These are phyloP conservation scores for Strigops habroptila DNA, from an alignment of 2,113 vertebrate genomes.

Conservation along the genomic window DNA sequence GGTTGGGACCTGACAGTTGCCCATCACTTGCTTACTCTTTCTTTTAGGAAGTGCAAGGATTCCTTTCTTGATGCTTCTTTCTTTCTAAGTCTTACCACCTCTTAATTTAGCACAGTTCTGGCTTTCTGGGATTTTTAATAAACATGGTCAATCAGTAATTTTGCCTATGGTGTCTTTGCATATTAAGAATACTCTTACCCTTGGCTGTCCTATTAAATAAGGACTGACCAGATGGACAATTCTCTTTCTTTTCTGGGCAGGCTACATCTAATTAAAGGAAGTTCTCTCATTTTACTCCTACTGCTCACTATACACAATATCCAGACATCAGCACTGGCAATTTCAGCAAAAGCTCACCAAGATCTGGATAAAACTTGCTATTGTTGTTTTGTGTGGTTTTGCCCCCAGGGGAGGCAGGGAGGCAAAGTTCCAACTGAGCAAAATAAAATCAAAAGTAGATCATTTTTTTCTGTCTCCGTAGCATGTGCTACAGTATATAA, in stretches of 20 bases:
- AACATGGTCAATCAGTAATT: constrained; percentile 24
- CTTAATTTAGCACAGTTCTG: neutral
- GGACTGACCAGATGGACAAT: constrained; percentile 64
- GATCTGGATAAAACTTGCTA: constrained; percentile 46
- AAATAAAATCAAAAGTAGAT: constrained; percentile 60
- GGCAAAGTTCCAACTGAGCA: constrained; percentile 21
- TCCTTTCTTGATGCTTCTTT: neutral
- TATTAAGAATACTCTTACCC: neutral
- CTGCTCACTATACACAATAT: constrained; percentile 29
- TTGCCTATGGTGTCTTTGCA: neutral
- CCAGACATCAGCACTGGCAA: constrained; percentile 66
- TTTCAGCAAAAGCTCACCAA: constrained; percentile 64
- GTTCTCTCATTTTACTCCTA: constrained; percentile 36
- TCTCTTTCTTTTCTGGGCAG: constrained; percentile 39
- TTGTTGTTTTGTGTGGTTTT: neutral
- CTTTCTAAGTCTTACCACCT: neutral
- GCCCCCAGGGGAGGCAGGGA: constrained; percentile 6
- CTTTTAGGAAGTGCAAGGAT: neutral
- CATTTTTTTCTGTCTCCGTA: neutral
- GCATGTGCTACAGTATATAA: constrained; percentile 2
- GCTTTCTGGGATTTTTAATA: constrained; percentile 7
- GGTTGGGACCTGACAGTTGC: neutral
- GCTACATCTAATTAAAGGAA: constrained; percentile 70
- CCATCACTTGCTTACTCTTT: neutral
- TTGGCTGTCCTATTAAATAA: constrained; percentile 50